A percentile compares a stretch with the other conserved stretches of the same genome.
These are phyloP conservation scores for Agrochola lota DNA, from an alignment of 2,888 invertebrate species.

Conservation along the genomic window DNA sequence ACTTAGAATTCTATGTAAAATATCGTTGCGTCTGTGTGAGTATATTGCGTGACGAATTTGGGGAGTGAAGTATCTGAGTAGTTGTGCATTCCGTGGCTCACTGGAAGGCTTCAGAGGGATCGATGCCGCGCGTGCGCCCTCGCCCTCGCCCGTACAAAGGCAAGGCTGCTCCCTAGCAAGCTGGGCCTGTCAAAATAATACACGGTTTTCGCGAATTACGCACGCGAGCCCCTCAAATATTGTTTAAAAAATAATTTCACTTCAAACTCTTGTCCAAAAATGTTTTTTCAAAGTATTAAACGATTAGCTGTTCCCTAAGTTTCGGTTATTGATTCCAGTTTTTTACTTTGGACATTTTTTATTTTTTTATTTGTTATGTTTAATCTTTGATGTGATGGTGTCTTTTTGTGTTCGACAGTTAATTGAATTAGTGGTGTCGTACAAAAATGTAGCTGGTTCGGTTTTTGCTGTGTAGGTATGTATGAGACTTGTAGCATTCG, in stretches of 20 bases:
- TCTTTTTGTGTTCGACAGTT: constrained; percentile 71
- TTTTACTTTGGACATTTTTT: constrained; percentile 45
- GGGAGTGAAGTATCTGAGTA: constrained; percentile 32
- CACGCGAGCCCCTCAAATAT: constrained; percentile 68
- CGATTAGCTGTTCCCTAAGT: constrained; percentile 30
- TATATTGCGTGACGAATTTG: constrained; percentile 26
- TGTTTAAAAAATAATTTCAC: constrained; percentile 46
- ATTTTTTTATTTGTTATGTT: constrained; percentile 67
- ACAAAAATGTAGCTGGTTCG: constrained; percentile 82
- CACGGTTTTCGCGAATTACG: constrained; percentile 77
- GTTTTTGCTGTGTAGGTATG: constrained; percentile 70
- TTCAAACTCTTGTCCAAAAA: constrained; percentile 33
- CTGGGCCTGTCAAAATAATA: constrained; percentile 86
- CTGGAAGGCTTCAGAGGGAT: constrained; percentile 80
- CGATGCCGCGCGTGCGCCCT: constrained; percentile 86
- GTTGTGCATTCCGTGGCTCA: constrained; percentile 63
- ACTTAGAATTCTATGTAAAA: constrained; percentile 19
- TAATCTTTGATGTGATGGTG: constrained; percentile 71
- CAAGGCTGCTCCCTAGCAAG: constrained; percentile 80
- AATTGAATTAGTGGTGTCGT: constrained; percentile 74
- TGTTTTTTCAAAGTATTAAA: constrained; percentile 44
- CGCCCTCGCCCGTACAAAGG: constrained; percentile 82
- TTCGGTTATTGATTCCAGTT: constrained; percentile 49
- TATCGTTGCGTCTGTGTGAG: constrained; percentile 37
- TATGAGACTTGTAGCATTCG: constrained; percentile 79